phyloP scores from a whole-genome alignment of 2,888 invertebrate genomes.

The Brenthis ino region DNA sequence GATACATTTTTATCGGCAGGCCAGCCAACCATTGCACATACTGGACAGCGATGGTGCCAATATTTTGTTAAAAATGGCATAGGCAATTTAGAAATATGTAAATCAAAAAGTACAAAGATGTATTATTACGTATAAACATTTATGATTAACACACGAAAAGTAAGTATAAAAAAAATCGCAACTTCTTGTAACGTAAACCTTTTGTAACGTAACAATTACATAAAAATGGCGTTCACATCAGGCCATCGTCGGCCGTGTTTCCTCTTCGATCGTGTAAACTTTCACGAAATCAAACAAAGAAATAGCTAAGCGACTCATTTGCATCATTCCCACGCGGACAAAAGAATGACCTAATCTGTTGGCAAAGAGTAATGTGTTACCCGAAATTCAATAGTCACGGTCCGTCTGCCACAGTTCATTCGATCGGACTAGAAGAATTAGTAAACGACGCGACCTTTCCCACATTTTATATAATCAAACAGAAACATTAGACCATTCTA shows the following conservation, averaged over 20 bases:
- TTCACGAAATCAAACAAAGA: conserved; percentile 83
- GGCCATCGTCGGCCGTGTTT: conserved; percentile 73
- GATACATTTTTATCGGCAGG: no score
- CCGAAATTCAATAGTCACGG: conserved; percentile 75
- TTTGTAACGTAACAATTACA: conserved; percentile 78
- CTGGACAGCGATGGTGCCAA: no score
- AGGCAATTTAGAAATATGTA: no score
- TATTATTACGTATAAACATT: no score
- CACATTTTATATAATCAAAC: conserved; percentile 10
- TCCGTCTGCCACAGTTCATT: conserved; percentile 42
- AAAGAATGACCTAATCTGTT: conserved; percentile 80
- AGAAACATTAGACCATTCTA: not conserved
- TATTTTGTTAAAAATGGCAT: no score
- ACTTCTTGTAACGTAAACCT: conserved; percentile 41
- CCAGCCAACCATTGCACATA: no score
- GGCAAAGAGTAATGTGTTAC: conserved; percentile 77
- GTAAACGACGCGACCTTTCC: conserved; percentile 29
- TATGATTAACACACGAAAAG: no score
- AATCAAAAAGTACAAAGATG: no score
- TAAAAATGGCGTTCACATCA: conserved; percentile 81
- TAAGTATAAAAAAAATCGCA: conserved; percentile 24
- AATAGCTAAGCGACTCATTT: conserved; percentile 80
- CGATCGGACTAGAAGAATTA: conserved; percentile 35
- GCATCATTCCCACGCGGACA: conserved; percentile 81
- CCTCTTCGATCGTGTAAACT: conserved; percentile 81